Conservation (phyloP, 1,140 invertebrate species). For the Copidosoma floridanum region DNA sequence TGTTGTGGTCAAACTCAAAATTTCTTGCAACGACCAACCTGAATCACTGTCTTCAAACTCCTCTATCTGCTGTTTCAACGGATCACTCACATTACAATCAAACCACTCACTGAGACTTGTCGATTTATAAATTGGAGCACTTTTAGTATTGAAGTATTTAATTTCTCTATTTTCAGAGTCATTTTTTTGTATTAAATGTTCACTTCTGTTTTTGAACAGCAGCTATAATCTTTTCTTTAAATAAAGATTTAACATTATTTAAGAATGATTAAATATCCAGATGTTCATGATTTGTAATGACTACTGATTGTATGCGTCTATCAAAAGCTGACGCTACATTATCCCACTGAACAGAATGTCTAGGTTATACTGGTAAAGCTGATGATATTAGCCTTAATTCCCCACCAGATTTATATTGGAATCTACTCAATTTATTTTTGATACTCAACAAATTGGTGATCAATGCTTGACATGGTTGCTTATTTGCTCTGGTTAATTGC, state of each 20-base stretch:
- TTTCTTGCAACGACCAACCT: background rate
- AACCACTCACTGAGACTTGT: background rate
- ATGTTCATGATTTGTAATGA: background rate
- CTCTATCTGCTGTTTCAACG: background rate
- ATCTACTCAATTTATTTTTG: too few species aligned
- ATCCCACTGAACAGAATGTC: background rate
- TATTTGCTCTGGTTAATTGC: too few species aligned
- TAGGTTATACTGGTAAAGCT: too few species aligned
- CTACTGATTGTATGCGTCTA: too few species aligned
- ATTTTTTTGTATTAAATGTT: background rate
- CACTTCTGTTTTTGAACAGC: background rate
- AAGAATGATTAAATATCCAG: background rate
- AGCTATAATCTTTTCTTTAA: background rate
- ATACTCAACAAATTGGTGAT: too few species aligned
- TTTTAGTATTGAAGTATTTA: background rate
- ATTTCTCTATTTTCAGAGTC: background rate
- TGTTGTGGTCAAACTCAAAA: background rate
- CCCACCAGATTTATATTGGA: too few species aligned
- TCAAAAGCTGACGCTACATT: background rate
- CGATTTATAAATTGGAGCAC: background rate
- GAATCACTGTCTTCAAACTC: slow-evolving; percentile 9
- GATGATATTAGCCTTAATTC: too few species aligned
- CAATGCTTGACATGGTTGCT: too few species aligned
- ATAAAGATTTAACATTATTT: background rate
- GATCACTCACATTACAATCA: background rate